Conservation (phyloP, 2,113 vertebrate genomes). For the Condylura cristata region DNA sequence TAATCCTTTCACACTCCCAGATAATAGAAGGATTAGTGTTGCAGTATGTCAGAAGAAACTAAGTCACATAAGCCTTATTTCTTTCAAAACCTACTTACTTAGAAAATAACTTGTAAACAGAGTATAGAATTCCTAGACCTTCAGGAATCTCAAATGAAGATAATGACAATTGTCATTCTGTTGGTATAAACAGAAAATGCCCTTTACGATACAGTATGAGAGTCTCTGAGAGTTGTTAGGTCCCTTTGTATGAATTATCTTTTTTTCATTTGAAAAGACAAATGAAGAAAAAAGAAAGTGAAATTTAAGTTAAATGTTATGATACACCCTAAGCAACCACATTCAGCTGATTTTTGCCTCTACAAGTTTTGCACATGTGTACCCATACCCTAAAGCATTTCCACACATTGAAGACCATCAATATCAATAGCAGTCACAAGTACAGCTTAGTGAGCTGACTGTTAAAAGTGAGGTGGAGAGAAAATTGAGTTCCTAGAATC, state of each 20-base stretch:
- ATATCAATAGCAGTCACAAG: background rate
- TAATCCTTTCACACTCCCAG: background rate
- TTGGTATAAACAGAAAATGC: background rate
- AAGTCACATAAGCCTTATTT: background rate
- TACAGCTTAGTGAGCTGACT: background rate
- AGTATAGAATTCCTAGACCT: background rate
- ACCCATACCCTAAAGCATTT: accelerated
- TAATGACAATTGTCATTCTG: background rate
- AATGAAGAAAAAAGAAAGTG: background rate
- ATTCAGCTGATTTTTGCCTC: background rate
- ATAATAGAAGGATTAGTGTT: background rate
- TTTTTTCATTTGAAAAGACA: background rate
- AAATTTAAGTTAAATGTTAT: background rate
- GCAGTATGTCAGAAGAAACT: background rate
- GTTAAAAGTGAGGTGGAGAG: background rate
- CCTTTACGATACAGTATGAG: background rate
- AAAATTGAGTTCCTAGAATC: background rate
- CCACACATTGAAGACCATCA: accelerated
- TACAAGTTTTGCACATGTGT: background rate
- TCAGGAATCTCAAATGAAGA: background rate
- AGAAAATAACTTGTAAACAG: background rate
- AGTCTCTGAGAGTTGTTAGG: background rate
- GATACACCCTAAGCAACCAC: background rate
- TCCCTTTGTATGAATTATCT: background rate
- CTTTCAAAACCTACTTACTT: background rate